Evolutionary conservation across 2,888 invertebrate genomes (phyloP), one percentile per base, ranked within the genome.

Genomic region (Orthonevra nobilis): DNA sequence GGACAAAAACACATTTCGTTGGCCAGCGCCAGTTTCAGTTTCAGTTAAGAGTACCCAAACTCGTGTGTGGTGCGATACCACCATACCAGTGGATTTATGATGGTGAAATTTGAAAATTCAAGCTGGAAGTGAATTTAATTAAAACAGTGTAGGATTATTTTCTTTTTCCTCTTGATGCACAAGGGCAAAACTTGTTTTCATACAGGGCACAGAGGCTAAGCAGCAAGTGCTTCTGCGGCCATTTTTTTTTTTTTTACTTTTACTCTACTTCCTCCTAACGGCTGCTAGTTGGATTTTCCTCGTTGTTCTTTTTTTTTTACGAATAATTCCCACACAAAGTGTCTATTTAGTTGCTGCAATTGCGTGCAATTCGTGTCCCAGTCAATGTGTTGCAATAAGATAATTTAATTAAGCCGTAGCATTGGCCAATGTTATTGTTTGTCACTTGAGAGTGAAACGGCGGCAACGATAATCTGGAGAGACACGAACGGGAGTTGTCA

Each of bases 161-260:
- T 10, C n/a, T 68, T 19, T 12, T 44, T 14, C n/a, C n/a, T 28
- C 44, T 19, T 28, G 30, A 32, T 23, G n/a, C 28, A 34, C 32
- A 44, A 58, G 50, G 75, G 63, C 44, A 44, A 75, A 77, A 77
- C 70, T 77, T 50, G 70, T 70, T 77, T 64, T 69, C n/a, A n/a
- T n/a, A 19, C 56, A 61, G 46, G 34, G 48, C 48, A 56, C 10
- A 12, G 7, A 14, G 17, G 42, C 19, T 17, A 56, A 69, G 15
- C 19, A 52, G 58, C 36, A 58, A 64, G 63, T 60, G 44, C 32
- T 48, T 50, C 44, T 60, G 70, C 70, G 58, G 75, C 75, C 75
- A 77, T 77, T 70, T 77, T 42, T n/a, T n/a, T n/a, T n/a, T n/a
- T n/a, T n/a, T n/a, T n/a, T n/a, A n/a, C n/a, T n/a, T n/a, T n/a